Evolutionary conservation across 2,888 invertebrate genomes (phyloP), one percentile per base, ranked within the genome.

Genomic region (Pandemis heparana): DNA sequence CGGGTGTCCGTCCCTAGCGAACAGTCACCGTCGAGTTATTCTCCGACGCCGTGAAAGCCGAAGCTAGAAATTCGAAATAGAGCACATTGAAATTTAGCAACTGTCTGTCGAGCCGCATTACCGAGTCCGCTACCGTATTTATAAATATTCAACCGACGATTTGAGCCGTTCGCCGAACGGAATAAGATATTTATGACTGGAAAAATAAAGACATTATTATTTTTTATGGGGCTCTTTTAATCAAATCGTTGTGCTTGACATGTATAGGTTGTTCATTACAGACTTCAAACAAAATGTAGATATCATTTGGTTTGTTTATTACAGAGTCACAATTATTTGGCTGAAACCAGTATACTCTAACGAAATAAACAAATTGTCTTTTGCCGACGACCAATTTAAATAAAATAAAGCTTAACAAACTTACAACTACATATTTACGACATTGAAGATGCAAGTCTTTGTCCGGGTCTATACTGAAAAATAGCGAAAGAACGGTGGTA

Each of bases 11-110:
- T 71, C 64, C 70, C 43, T 70, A 73, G 75, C 18, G 79, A 80
- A 82, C 79, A 83, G 82, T 81, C 83, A 82, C 82, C 76, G 78
- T 80, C 75, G 83, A 85, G 85, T 85, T 85, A 86, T 86, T 86
- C 82, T 83, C 81, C 81, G 86, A 87, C 85, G 79, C 80, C 83
- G 83, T 85, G 87, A 87, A 91, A 83, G 85, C 85, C 82, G 86
- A 89, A 86, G 85, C 89, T 85, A 85, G 85, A 84, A 83, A 87
- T 89, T 87, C 81, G 85, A 93, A 92, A 87, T 92, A 88, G 92
- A 91, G 85, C 92, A 89, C 89, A 90, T 90, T 92, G 93, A 94
- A 92, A 94, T 94, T 91, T 93, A 92, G 92, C 94, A 93, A 93
- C 94, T 94, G 94, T 89, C 91, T 89, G 91, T 89, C 90, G 87